phyloP scores from a whole-genome alignment of 2,888 invertebrate species.

The Cylloceria caligata region DNA sequence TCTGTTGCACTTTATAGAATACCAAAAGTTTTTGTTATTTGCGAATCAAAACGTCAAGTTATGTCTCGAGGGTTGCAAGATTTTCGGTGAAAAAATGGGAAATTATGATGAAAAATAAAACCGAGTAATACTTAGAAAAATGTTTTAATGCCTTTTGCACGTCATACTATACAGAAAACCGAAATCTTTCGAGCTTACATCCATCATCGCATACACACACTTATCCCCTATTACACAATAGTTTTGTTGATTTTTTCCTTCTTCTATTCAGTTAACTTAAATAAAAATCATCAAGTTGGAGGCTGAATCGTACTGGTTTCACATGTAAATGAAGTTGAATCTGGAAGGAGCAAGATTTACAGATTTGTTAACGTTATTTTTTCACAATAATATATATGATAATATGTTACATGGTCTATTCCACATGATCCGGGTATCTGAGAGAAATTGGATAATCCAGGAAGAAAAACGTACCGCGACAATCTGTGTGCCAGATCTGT shows the following conservation, averaged over 20 bases:
- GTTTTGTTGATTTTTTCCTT: slow-evolving; percentile 62
- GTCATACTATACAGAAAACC: slow-evolving; percentile 80
- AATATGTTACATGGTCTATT: background rate
- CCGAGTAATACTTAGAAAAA: slow-evolving; percentile 74
- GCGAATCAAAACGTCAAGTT: background rate
- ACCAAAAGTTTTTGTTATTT: background rate
- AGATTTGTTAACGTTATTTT: slow-evolving; percentile 28
- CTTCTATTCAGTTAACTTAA: slow-evolving; percentile 71
- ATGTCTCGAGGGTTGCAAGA: background rate
- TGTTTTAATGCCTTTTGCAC: slow-evolving; percentile 77
- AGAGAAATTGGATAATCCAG: too few species aligned
- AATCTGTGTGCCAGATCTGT: too few species aligned
- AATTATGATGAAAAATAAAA: background rate
- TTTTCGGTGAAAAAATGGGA: background rate
- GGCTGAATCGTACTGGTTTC: slow-evolving; percentile 75
- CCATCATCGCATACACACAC: slow-evolving; percentile 76
- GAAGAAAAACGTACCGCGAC: too few species aligned
- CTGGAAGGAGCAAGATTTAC: slow-evolving; percentile 82
- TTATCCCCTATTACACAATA: slow-evolving; percentile 70
- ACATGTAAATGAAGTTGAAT: slow-evolving; percentile 90
- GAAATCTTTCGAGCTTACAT: slow-evolving; percentile 74
- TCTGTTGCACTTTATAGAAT: background rate
- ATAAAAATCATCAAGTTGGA: slow-evolving; percentile 72
- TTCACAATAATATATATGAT: background rate
- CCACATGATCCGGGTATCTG: too few species aligned